Conservation (phyloP, 2,888 invertebrate genomes). For the Netelia melanura region DNA sequence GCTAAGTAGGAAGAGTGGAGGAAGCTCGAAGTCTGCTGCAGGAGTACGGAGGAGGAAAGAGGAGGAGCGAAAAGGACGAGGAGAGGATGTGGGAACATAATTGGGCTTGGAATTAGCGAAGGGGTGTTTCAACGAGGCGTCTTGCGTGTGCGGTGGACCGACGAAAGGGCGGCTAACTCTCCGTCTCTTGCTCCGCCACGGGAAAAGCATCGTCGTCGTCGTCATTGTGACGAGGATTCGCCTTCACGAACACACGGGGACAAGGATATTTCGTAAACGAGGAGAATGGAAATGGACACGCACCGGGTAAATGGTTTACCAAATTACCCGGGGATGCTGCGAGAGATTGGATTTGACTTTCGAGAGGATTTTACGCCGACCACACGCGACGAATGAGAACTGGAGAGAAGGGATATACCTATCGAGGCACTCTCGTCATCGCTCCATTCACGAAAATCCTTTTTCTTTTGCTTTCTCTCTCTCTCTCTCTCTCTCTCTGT, state of each 20-base stretch:
- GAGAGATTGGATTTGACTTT: conserved; percentile 81
- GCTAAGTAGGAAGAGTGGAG: conserved; percentile 40
- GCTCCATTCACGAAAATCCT: conserved; percentile 74
- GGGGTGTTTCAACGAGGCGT: conserved; percentile 74
- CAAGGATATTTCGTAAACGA: conserved; percentile 76
- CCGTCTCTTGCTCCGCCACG: conserved; percentile 34
- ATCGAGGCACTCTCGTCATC: conserved; percentile 63
- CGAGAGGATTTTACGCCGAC: conserved; percentile 66
- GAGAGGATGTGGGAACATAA: conserved; percentile 75
- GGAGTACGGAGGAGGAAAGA: conserved; percentile 10
- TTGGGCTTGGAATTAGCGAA: conserved; percentile 81
- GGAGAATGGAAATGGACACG: conserved; percentile 78
- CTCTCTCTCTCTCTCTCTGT: conserved; percentile 16
- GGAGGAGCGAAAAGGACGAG: conserved; percentile 58
- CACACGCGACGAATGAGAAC: conserved; percentile 35
- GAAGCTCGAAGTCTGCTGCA: conserved; percentile 9
- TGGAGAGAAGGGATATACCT: not conserved
- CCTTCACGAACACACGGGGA: conserved; percentile 16
- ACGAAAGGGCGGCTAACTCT: conserved; percentile 68
- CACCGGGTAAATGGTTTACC: conserved; percentile 79
- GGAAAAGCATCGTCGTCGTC: conserved; percentile 38
- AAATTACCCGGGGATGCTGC: conserved; percentile 74
- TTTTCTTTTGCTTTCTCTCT: conserved; percentile 9
- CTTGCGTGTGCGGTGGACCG: conserved; percentile 78
- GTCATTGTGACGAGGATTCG: conserved; percentile 56